Base-by-base conservation (phyloP, 1,140 invertebrate genomes). In the Cylas formicarius region DNA sequence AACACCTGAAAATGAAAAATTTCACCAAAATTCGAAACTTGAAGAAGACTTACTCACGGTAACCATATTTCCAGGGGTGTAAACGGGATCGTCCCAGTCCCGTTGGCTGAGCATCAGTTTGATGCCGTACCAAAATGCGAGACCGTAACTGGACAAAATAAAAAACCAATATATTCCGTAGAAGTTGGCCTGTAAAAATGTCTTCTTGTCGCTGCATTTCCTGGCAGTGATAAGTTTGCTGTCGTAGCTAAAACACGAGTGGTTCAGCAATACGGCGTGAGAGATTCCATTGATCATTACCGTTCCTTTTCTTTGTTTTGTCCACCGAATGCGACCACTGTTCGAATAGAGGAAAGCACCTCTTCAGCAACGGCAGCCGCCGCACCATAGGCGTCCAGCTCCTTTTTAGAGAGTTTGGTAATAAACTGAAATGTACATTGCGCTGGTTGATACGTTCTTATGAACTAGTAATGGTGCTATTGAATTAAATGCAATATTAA, bases 301-400 rank as follows among this genome's bases (percentile, higher is more conserved):
- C 86, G 76, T 36, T 75, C 63, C 4, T 81, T 76, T 68, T 91
- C 89, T 62, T 84, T 83, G 29, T 77, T 65, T 65, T 93, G 81
- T 1, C 88, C 90, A 21, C 87, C 86, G 61, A 93, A 90, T 0
- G 89, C 85, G 0, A 86, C 71, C 2, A 94, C 88, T 0, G 90
- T 93, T 48, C 85, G 69, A 24, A 94, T 84, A 1, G 81, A 74
- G 10, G 78, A 76, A 9, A 94, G 65, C 0, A 89, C 87, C 66
- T 94, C 90, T 63, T 92, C 89, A 3, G 88, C 90, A 5, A 92
- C 79, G 1, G 72, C 75, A n/a, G 87, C 88, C 0, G 89, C 89
- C 29, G 80, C 72, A 4, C 84, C 86, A 63, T 93, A 93, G 2
- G 86, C 84, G 51, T 80, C 72, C 44, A 86, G 58, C 60, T 91